Evolutionary conservation across 1,140 invertebrate species (phyloP).

Genomic region (Sinonovacula constricta): DNA sequence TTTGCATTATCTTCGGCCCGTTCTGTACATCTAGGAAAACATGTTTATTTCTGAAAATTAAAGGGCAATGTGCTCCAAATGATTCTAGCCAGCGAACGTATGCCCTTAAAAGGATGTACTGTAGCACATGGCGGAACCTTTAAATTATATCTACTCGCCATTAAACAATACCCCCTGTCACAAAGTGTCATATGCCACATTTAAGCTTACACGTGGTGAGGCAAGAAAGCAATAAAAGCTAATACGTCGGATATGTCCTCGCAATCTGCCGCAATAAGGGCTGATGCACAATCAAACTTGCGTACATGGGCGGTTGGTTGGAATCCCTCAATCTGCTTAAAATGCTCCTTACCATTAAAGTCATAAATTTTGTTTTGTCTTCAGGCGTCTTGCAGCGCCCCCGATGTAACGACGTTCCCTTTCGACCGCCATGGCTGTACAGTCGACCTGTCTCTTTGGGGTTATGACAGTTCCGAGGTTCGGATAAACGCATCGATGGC

Average conservation of each 20-base stretch:
- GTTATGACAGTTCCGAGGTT: conserved; percentile 5
- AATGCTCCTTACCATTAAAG: background rate
- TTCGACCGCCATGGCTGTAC: conserved; percentile 20
- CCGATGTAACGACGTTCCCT: conserved; percentile 10
- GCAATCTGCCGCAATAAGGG: background rate
- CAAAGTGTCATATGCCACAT: no score
- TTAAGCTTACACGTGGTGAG: background rate
- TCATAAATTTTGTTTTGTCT: background rate
- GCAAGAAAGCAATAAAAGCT: background rate
- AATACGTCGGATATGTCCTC: background rate
- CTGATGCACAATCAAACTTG: conserved; percentile 1
- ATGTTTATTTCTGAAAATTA: no score
- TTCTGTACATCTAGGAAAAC: no score
- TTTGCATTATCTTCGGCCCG: no score
- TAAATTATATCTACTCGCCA: no score
- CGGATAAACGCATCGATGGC: background rate
- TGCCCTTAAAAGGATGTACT: no score
- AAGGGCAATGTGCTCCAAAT: no score
- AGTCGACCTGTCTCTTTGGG: conserved; percentile 5
- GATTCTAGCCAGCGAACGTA: no score
- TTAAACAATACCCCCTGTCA: no score
- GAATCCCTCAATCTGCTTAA: background rate
- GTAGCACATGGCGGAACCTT: no score
- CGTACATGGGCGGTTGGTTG: background rate
- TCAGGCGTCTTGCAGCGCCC: conserved; percentile 4